phyloP scores from a whole-genome alignment of 2,113 vertebrate species.

The Gallinago undulata region DNA sequence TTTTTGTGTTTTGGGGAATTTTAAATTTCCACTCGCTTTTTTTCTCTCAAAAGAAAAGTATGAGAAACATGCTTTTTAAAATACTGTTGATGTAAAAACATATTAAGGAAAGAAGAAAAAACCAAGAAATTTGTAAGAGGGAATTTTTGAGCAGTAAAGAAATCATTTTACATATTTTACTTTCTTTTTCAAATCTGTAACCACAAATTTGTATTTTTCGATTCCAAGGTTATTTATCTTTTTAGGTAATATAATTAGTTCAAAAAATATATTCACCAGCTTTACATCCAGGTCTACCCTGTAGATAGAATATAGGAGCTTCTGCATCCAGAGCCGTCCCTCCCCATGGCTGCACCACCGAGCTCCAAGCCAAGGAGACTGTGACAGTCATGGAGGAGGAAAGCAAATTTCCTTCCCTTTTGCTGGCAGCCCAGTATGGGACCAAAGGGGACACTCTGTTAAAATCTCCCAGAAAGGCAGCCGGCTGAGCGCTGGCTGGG shows the following conservation, averaged over 20 bases:
- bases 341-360: background rate
- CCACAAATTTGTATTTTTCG: background rate
- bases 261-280: background rate
- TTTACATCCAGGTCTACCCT: background rate
- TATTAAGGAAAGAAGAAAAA: background rate
- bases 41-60: background rate
- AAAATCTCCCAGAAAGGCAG: background rate
- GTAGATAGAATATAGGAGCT: background rate
- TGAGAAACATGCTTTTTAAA: background rate
- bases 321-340: background rate
- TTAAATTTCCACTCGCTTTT: background rate
- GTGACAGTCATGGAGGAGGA: background rate
- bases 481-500: background rate
- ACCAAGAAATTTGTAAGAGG: background rate
- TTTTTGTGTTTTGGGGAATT: constrained; percentile 20
- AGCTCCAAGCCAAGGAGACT: background rate
- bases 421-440: background rate
- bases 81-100: constrained; percentile 49
- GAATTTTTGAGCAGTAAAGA: background rate
- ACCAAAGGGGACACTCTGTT: background rate
- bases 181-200: background rate
- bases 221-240: background rate
- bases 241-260: background rate
- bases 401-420: background rate
- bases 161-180: background rate